Evolutionary conservation across 2,113 vertebrate genomes (phyloP), one percentile per base, ranked within the genome.

Genomic region (Ammospiza caudacuta): DNA sequence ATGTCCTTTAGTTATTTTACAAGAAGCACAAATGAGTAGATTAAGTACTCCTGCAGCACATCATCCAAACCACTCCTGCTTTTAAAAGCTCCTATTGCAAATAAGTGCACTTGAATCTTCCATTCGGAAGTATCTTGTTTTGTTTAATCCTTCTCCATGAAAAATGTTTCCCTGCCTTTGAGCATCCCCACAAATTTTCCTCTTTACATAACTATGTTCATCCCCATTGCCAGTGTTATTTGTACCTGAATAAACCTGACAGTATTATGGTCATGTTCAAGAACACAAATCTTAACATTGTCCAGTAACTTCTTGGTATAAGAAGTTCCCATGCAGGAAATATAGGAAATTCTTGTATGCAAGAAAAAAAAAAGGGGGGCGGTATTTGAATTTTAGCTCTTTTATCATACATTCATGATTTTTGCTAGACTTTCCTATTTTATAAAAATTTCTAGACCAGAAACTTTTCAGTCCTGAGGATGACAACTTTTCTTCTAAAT

Each of bases 361-460:
- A 70, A 90, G 19, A 0, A n/a, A 49, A 89, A 91, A 44, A 80
- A 59, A 49, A 87, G 0, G 0, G 0, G 0, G 0, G 0, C 2
- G 9, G 14, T 47, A 13, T 58, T 67, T 54, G 4, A 58, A 58
- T 83, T 82, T 70, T 70, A 78, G 57, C 14, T 55, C 9, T 73
- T 46, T 46, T 35, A 37, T 69, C 39, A 80, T 31, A 49, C 46
- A 70, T 33, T 11, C 21, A 43, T 31, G 2, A 10, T 19, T 46
- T 61, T 86, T 87, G 15, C 27, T 57, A 59, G 7, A 49, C 12
- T 63, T 67, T 6, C 49, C 4, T 49, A 20, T 46, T 86, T 68
- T 51, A 68, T 9, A 21, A 73, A 76, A 41, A 46, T 8, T 7
- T 59, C 29, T 54, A 46, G 9, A n/a, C 39, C 29, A 33, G 15